These are phyloP conservation scores for Circaetus gallicus DNA, from an alignment of 2,113 vertebrate species.

Conservation along the genomic window DNA sequence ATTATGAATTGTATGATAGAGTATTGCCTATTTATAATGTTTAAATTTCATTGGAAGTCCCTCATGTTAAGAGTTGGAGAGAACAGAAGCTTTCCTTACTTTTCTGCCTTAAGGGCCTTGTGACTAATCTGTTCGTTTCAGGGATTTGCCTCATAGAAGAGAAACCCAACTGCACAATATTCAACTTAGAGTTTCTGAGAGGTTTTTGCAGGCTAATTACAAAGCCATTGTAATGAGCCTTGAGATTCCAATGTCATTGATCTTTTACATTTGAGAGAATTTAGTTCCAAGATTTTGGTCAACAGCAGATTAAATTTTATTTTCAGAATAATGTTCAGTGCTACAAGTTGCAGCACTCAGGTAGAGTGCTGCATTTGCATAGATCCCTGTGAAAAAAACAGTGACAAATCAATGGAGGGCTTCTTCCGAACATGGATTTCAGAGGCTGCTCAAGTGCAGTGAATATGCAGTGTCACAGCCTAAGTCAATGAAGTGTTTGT, in stretches of 20 bases:
- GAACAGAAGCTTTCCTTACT: conserved; percentile 54
- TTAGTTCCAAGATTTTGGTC: conserved; percentile 1
- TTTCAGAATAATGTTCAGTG: not conserved
- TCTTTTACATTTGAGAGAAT: conserved; percentile 13
- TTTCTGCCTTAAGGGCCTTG: conserved; percentile 41
- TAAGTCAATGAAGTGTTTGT: not conserved
- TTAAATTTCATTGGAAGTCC: conserved; percentile 50
- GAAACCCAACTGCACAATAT: conserved; percentile 35
- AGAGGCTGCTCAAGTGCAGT: not conserved
- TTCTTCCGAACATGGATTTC: not conserved
- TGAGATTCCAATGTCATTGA: conserved; percentile 16
- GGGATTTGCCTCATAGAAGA: conserved; percentile 44
- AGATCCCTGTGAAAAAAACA: not conserved
- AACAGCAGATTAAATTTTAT: not conserved
- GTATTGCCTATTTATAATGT: conserved; percentile 61
- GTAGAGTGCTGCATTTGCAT: not conserved
- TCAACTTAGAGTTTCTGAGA: conserved; percentile 17
- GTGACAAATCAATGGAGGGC: not conserved
- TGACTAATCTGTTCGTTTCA: conserved; percentile 59
- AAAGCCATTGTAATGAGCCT: conserved; percentile 34
- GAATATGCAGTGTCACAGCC: not conserved
- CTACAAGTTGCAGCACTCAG: not conserved
- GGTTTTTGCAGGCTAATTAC: conserved; percentile 46
- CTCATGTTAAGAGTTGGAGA: not conserved
- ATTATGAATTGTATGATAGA: conserved; percentile 58